These are phyloP conservation scores for Thalpophila matura DNA, from an alignment of 2,888 invertebrate species.

Conservation along the genomic window DNA sequence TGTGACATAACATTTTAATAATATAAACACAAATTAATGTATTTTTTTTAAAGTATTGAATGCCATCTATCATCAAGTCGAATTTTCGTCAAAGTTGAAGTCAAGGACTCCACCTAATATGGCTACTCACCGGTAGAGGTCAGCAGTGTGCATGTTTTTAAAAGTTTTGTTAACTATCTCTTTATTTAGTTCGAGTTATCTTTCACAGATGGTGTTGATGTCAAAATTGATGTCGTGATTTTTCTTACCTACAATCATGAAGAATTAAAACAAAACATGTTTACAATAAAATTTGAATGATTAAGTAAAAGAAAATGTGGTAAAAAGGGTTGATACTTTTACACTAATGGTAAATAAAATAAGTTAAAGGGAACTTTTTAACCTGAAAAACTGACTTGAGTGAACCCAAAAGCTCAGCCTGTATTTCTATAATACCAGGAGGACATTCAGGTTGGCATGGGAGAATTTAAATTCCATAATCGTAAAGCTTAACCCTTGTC, in stretches of 20 bases:
- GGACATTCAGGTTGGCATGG: constrained; percentile 58
- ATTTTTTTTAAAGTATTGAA: constrained; percentile 1
- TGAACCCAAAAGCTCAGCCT: not conserved
- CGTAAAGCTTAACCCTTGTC: constrained; percentile 83
- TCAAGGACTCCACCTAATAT: constrained; percentile 68
- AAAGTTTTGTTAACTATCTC: constrained; percentile 73
- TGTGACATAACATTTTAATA: not conserved
- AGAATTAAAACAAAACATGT: too few relatives aligned
- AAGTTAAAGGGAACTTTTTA: not conserved
- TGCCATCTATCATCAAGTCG: constrained; percentile 81
- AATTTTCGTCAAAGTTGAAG: constrained; percentile 60
- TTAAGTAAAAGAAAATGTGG: not conserved
- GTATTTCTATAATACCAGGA: constrained; percentile 39
- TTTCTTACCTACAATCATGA: not conserved
- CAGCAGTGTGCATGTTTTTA: constrained; percentile 72
- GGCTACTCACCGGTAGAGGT: constrained; percentile 85
- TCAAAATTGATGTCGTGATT: constrained; percentile 12
- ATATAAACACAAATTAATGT: not conserved
- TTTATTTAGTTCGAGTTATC: constrained; percentile 76
- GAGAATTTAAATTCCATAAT: constrained; percentile 78
- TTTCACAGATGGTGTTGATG: constrained; percentile 82
- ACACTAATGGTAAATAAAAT: too few relatives aligned
- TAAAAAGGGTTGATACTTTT: rapidly evolving
- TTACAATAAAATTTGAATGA: not conserved
- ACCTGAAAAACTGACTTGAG: not conserved